phyloP scores from a whole-genome alignment of 1,140 invertebrate species.

The Harpegnathos saltator region DNA sequence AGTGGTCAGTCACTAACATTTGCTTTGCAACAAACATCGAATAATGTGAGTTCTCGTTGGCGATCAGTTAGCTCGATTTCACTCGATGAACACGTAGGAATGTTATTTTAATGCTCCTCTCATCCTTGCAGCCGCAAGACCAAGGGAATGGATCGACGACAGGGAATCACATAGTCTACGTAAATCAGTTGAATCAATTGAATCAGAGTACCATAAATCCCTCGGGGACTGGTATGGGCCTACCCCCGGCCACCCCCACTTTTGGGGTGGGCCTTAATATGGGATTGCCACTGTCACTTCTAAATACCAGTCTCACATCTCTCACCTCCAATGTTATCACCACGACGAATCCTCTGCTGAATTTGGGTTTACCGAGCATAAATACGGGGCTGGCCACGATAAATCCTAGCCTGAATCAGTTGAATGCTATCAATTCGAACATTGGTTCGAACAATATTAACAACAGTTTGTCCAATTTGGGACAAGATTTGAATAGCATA shows the following conservation, averaged over 20 bases:
- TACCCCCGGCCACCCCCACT: conserved; percentile 86
- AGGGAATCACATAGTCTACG: conserved; percentile 85
- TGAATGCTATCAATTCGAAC: conserved; percentile 84
- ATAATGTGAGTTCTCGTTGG: conserved; percentile 77
- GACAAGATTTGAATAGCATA: conserved; percentile 83
- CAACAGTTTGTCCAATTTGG: conserved; percentile 81
- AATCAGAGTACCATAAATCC: conserved; percentile 85
- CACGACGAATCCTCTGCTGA: conserved; percentile 85
- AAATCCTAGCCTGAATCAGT: conserved; percentile 83
- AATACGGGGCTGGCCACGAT: conserved; percentile 84
- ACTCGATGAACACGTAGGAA: no score
- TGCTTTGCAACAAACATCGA: conserved; percentile 85
- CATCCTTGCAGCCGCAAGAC: conserved; percentile 80
- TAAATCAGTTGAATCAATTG: conserved; percentile 84
- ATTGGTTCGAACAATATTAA: conserved; percentile 84
- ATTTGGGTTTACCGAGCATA: conserved; percentile 83
- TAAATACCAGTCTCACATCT: conserved; percentile 84
- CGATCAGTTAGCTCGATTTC: neutral
- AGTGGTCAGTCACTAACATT: conserved; percentile 85
- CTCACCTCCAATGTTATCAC: conserved; percentile 85
- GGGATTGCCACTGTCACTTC: conserved; percentile 85
- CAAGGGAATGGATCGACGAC: conserved; percentile 83
- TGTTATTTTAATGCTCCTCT: conserved; percentile 11
- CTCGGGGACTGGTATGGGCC: conserved; percentile 86
- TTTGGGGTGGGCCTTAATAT: conserved; percentile 86